These are phyloP conservation scores for Gymnocheta viridis DNA, from an alignment of 2,888 invertebrate species.

Conservation along the genomic window DNA sequence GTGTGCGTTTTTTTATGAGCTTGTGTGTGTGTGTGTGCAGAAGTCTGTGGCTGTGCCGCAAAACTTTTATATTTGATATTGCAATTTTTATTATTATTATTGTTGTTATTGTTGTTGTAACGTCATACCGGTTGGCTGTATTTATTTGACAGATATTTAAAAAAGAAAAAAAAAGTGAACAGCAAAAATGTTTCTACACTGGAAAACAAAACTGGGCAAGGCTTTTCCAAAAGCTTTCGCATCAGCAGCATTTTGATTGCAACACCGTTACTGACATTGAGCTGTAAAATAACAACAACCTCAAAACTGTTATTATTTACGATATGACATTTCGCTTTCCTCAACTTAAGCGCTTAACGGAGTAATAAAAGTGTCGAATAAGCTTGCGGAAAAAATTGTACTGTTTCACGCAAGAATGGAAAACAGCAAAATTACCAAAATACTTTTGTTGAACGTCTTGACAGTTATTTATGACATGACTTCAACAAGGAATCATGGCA, in stretches of 20 bases:
- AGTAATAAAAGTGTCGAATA: background rate
- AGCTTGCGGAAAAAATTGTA: background rate
- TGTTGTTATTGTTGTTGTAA: constrained; percentile 47
- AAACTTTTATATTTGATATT: constrained; percentile 39
- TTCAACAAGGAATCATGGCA: background rate
- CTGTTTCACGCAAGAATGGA: background rate
- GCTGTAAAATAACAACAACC: constrained; percentile 21
- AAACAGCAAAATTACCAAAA: background rate
- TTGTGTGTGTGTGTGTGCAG: background rate
- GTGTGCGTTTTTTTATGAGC: constrained; percentile 36
- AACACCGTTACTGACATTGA: constrained; percentile 46
- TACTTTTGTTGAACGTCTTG: background rate
- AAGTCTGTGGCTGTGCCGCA: constrained; percentile 57
- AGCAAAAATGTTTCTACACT: constrained; percentile 59
- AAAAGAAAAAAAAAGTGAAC: constrained; percentile 12
- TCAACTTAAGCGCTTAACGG: constrained; percentile 16
- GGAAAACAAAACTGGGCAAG: constrained; percentile 38
- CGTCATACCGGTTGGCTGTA: constrained; percentile 68
- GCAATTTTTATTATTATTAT: constrained; percentile 53
- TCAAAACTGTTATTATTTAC: background rate
- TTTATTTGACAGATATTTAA: constrained; percentile 62
- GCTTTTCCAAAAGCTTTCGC: background rate
- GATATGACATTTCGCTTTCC: constrained; percentile 13
- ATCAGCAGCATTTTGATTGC: constrained; percentile 3
- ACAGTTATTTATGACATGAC: background rate